Percentiles rank a stretch among this genome's conserved stretches.
phyloP scores from a whole-genome alignment of 2,797 vertebrate species.

The Pipistrellus nathusii region DNA sequence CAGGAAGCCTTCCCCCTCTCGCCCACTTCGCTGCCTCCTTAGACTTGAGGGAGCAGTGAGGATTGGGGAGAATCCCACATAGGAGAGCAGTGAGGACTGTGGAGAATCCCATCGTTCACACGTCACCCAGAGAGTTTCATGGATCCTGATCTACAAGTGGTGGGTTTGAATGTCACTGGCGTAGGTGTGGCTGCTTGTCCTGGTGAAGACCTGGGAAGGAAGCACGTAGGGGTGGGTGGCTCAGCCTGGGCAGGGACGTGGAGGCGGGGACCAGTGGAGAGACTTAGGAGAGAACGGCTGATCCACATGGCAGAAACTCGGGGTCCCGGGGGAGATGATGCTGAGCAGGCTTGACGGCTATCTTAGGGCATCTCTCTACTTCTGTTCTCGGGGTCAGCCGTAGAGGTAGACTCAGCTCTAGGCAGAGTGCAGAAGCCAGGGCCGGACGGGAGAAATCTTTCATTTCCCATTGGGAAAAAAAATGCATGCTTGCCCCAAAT shows the following conservation, averaged over 20 bases:
- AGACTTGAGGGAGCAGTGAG: neutral
- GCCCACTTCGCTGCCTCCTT: neutral
- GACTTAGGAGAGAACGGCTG: neutral
- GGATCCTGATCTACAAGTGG: neutral
- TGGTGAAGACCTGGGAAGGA: neutral
- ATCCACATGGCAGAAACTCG: neutral
- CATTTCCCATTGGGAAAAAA: constrained; percentile 22
- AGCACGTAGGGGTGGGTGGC: neutral
- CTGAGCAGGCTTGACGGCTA: neutral
- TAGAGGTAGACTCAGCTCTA: neutral
- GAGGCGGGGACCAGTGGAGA: neutral
- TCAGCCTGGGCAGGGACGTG: neutral
- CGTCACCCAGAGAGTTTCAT: neutral
- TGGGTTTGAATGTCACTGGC: neutral
- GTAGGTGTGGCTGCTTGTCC: neutral
- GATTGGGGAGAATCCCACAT: neutral
- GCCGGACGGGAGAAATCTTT: neutral
- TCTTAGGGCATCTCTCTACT: neutral
- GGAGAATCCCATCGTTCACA: neutral
- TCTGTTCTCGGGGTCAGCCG: neutral
- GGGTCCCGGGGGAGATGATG: neutral
- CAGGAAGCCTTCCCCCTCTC: accelerated
- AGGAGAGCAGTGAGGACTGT: neutral
- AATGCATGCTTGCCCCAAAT: neutral
- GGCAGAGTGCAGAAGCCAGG: neutral